Base-by-base conservation (phyloP, 2,888 invertebrate genomes). In the Pristionchus fissidentatus region DNA sequence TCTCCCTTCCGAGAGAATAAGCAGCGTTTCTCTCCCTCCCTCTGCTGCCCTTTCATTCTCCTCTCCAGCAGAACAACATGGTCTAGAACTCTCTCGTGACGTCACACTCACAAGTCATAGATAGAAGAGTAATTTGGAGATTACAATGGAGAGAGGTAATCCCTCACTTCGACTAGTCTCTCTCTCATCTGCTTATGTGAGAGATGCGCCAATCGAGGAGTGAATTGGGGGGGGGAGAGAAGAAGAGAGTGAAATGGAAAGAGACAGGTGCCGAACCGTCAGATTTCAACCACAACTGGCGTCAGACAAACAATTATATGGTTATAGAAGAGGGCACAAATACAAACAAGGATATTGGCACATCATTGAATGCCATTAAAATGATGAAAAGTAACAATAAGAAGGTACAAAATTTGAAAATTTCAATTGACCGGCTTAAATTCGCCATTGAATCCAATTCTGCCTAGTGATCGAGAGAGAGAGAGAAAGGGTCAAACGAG, bases 211-310 rank as follows among this genome's bases (percentile, higher is more conserved):
- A 49, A 15, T 49, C 10, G 49, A 49, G 19, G 49, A 49, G 49
- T 15, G 19, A 49, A 38, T 62, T 80, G 80, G 80, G 62, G 75
- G 75, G 60, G 22, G 75, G 52, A 29, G 80, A 41, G 77, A 29
- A 43, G 60, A 38, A 57, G 52, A 60, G 66, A 80, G 79, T 70
- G 80, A 57, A n/a, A 26, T 73, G 70, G 80, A 82, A 66, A 84
- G 52, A 38, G 46, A 19, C 35, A 15, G 26, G 35, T 57, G 52
- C 26, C 10, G 19, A 49, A 49, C 10, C 19, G 49, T 49, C 49
- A 49, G 49, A 49, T 19, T 15, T 19, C 49, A 49, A 49, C 10
- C 49, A 19, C 49, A 49, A 19, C 49, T 15, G 49, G 10, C 10
- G 22, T n/a, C 29, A 70, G 22, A 43, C 32, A 19, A 29, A 81